These are phyloP conservation scores for Ypsolopha scabrella DNA, from an alignment of 2,888 invertebrate genomes.

Conservation along the genomic window DNA sequence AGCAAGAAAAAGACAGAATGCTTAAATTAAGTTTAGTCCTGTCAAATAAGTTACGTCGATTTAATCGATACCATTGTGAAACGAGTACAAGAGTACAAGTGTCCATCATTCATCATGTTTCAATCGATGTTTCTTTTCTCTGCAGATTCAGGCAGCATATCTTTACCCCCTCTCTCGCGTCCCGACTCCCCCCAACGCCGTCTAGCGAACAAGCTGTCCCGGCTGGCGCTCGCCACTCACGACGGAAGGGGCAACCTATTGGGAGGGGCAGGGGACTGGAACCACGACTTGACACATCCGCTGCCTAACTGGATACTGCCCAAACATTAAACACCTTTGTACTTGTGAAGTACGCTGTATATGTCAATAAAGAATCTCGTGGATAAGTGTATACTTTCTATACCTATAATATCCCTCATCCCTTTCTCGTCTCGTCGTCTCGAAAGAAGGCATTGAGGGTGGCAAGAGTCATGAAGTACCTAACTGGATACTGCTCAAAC, in stretches of 20 bases:
- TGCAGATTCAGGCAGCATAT: conserved; percentile 59
- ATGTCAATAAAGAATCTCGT: neutral
- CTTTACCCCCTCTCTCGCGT: conserved; percentile 51
- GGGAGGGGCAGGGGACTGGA: conserved; percentile 86
- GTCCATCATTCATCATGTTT: too few relatives aligned
- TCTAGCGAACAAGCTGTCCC: conserved; percentile 86
- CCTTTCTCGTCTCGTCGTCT: neutral
- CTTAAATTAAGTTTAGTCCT: too few relatives aligned
- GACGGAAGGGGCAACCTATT: conserved; percentile 90
- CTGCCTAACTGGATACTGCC: conserved; percentile 55
- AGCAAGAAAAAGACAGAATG: too few relatives aligned
- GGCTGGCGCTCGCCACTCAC: conserved; percentile 88
- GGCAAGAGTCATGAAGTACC: neutral
- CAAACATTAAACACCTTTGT: conserved; percentile 38
- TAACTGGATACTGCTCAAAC: conserved; percentile 2
- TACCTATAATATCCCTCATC: neutral
- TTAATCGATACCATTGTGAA: too few relatives aligned
- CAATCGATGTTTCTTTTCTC: neutral
- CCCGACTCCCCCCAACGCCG: conserved; percentile 73
- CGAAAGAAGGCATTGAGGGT: neutral
- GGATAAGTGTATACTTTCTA: neutral
- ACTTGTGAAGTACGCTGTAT: neutral
- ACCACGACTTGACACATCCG: conserved; percentile 36
- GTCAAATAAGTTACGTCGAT: too few relatives aligned
- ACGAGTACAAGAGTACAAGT: too few relatives aligned